A percentile compares a stretch with the other conserved stretches of the same genome.
Conservation (phyloP, 2,888 invertebrate species). For the Cinara cedri region DNA sequence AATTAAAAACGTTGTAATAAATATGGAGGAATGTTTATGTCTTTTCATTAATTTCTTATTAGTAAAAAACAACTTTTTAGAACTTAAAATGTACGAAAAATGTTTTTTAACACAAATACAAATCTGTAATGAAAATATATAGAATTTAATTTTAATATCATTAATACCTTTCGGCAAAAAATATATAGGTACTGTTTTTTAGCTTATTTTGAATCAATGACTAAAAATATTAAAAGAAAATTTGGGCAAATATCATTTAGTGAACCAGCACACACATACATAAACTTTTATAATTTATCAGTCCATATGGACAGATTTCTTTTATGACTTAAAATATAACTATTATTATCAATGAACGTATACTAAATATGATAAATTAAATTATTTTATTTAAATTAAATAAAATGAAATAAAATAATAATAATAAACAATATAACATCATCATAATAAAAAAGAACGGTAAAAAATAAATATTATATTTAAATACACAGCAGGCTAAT, state of each 20-base stretch:
- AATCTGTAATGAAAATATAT: not conserved
- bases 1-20: not conserved
- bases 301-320: slow-evolving; percentile 27
- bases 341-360: slow-evolving; percentile 45
- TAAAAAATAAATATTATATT: slow-evolving; percentile 52
- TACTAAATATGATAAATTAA: too few relatives aligned
- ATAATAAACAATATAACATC: slow-evolving; percentile 50
- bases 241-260: slow-evolving; percentile 18
- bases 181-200: not conserved
- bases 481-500: slow-evolving; percentile 51
- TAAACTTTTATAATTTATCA: slow-evolving; percentile 18
- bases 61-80: not conserved
- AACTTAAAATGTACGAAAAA: slow-evolving; percentile 1
- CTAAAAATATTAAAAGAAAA: slow-evolving; percentile 35
- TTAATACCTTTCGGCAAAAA: too few relatives aligned
- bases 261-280: slow-evolving; percentile 24
- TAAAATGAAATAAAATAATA: too few relatives aligned
- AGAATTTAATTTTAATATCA: not conserved
- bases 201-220: not conserved
- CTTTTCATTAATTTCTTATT: too few relatives aligned
- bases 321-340: slow-evolving; percentile 39
- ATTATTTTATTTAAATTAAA: too few relatives aligned
- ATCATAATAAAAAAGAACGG: slow-evolving; percentile 50
- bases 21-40: not conserved
- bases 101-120: not conserved